A percentile compares a stretch with the other conserved stretches of the same genome.
Evolutionary conservation across 2,113 vertebrate genomes (phyloP).

Genomic region (Nothoprocta pentlandii): DNA sequence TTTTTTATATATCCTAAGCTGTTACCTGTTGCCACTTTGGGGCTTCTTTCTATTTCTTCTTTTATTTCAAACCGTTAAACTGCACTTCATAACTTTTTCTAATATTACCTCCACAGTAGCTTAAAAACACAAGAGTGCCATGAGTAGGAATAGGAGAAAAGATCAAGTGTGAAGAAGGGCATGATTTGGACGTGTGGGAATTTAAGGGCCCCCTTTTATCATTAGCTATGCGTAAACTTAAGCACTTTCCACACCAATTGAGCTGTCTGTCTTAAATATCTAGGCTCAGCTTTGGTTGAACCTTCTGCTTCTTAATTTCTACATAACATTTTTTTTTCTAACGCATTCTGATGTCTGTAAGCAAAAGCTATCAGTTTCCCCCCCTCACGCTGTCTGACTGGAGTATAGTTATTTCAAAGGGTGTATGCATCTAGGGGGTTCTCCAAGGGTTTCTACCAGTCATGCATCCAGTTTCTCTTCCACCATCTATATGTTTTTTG

Average conservation of each 20-base stretch:
- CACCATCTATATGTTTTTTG: background rate
- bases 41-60: background rate
- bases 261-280: background rate
- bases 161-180: too few relatives aligned
- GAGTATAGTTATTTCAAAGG: constrained; percentile 8
- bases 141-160: background rate
- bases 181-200: too few relatives aligned
- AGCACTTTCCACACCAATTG: background rate
- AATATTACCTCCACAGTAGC: background rate
- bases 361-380: background rate
- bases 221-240: background rate
- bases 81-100: background rate
- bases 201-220: too few relatives aligned
- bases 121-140: background rate
- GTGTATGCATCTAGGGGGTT: background rate
- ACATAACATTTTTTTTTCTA: background rate
- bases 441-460: background rate
- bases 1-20: background rate
- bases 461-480: background rate
- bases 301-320: background rate
- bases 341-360: background rate
- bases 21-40: background rate
- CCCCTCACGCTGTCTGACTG: background rate
- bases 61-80: background rate
- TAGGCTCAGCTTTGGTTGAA: background rate